Evolutionary conservation across 1,140 invertebrate genomes (phyloP).

Genomic region (Leptonema lineaticorne): DNA sequence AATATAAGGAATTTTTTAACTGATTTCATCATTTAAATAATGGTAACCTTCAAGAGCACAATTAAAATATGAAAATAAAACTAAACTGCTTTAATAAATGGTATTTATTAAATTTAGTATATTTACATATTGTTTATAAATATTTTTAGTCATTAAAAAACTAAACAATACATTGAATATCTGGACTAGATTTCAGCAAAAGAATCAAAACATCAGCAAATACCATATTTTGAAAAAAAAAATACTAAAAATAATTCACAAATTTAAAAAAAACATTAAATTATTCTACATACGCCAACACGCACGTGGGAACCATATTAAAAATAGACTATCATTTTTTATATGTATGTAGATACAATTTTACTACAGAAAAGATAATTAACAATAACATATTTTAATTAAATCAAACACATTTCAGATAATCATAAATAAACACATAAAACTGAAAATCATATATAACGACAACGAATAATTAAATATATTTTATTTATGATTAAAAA

Average conservation of each 20-base stretch:
- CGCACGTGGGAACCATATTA: too few species aligned
- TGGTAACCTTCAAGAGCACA: background rate
- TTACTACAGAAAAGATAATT: background rate
- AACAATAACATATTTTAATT: background rate
- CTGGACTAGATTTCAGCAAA: conserved; percentile 10
- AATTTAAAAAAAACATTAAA: background rate
- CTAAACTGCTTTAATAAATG: background rate
- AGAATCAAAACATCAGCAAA: background rate
- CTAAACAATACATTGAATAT: background rate
- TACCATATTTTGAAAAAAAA: background rate
- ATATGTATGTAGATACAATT: background rate
- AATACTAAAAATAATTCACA: background rate
- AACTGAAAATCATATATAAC: too few species aligned
- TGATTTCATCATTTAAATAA: background rate
- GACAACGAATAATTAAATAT: too few species aligned
- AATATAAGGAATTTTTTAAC: background rate
- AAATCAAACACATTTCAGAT: too few species aligned
- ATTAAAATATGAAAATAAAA: background rate
- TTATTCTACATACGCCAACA: background rate
- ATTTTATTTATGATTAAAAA: too few species aligned
- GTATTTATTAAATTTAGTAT: background rate
- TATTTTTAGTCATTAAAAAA: background rate
- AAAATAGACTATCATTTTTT: too few species aligned
- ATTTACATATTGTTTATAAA: background rate
- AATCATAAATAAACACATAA: too few species aligned